Evolutionary conservation across 35 echinoderm and acorn worm species (phyloP), one percentile per base, ranked within the genome.

Genomic region (Patiria miniata): DNA sequence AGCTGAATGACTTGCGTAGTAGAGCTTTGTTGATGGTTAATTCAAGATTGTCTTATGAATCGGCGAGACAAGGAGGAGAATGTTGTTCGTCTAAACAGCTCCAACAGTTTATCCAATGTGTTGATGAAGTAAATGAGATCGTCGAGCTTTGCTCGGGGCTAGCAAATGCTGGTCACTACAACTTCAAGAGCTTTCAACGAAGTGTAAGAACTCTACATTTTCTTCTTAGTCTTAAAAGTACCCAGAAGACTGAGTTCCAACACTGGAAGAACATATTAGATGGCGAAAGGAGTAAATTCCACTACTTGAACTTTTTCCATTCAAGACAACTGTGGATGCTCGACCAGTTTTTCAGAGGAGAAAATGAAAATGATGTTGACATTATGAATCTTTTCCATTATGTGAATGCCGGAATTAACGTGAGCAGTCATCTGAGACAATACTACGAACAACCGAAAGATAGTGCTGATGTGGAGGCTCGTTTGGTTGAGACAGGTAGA

Each of bases 271-370:
- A 21, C 8, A 50, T 77, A n/a, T 60, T 86, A 22, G 44, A 86
- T 39, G 61, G 76, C 1, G 84, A 38, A 73, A 86, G 84, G 28
- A 5, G 47, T 3, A 9, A 52, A 1, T 77, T 40, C 65, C 42
- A 77, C 84, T 86, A 76, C 44, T 61, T 86, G 10, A 86, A 86
- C 39, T 86, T 77, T 60, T 86, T 77, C 26, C 84, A 86, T 77
- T 36, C 84, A 4, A 86, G 33, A 32, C 84, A 86, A 47, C 37
- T 86, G 18, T 52, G 29, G 84, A 30, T 39, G 42, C 61, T 86
- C 19, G 84, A 86, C 39, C 84, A 77, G 59, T 86, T 77, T 42
- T 86, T 86, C 39, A 37, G 65, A 47, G 59, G 84, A 17, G 7
- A 77, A 14, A 12, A 17, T 47, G 17, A 23, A n/a, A 21, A 19